Evolutionary conservation across 1,140 invertebrate species (phyloP), one percentile per base, ranked within the genome.

Genomic region (Coenobita brevimanus): DNA sequence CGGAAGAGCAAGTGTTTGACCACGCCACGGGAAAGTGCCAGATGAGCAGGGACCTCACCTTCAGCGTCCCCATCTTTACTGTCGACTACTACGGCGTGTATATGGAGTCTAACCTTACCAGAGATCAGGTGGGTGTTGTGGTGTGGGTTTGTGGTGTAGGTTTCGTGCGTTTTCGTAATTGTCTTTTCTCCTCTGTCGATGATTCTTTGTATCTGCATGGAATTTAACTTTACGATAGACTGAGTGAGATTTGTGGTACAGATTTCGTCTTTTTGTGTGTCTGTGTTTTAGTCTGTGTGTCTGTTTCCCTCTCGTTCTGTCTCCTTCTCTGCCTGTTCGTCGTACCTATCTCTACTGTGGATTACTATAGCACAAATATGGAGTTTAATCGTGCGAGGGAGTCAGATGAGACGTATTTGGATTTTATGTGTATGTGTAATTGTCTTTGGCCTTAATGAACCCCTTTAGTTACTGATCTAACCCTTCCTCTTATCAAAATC

Each of bases 101-200:
- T 33, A 87, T 78, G 46, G 84, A 87, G 76, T 80, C 75, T 33
- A 87, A 87, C 84, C 84, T 87, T 30, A 87, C 84, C 17, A n/a
- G 84, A 30, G 84, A 87, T 24, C 75, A 87, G 76, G 84, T 78
- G 24, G 46, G 75, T 50, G 17, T 6, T 4, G 3, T 0, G 13
- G 10, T 0, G n/a, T 69, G 64, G 8, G 10, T 69, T 24, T 69
- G 10, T 27, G 13, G 8, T 33, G 10, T 24, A 33, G 8, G 64
- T 69, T 27, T 17, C 24, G 10, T 13, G 13, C 33, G 8, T 27
- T 4, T 13, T 24, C n/a, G 13, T 13, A n/a, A 69, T 27, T 69
- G 10, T 17, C 64, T 69, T 24, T 69, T 27, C 10, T 1, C 24
- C 1, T 69, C 1, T 69, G 0, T 69, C 1, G 13, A 0, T 69